Evolutionary conservation across 2,797 vertebrate genomes (phyloP).

Genomic region (Malacoctenus gilli): DNA sequence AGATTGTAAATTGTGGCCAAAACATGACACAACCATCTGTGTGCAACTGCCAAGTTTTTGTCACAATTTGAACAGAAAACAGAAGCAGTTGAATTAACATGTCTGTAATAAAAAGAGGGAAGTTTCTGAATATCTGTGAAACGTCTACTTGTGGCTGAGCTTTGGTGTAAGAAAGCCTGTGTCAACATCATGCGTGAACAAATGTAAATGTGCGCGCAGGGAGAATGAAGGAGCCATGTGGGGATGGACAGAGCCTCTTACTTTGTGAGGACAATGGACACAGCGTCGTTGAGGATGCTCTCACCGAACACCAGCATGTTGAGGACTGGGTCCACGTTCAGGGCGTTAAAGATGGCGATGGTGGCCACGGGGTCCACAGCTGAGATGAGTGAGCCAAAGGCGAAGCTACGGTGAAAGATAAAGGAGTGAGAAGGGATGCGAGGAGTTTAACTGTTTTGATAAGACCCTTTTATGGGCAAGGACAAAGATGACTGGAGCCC

Average conservation of each 20-base stretch:
- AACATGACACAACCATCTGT: no score
- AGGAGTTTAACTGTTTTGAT: background rate
- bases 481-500: background rate
- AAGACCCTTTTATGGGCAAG: background rate
- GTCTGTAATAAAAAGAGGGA: no score
- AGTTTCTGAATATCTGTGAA: no score
- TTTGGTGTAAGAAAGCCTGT: no score
- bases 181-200: background rate
- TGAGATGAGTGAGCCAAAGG: constrained; percentile 96
- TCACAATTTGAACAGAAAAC: no score
- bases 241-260: constrained; percentile 71
- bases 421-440: no score
- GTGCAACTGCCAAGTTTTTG: no score
- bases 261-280: constrained; percentile 98
- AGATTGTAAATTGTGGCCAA: no score
- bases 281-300: constrained; percentile 97
- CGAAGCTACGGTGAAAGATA: constrained; percentile 92
- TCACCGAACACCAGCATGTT: constrained; percentile 99
- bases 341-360: constrained; percentile 98
- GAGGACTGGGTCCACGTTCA: constrained; percentile 97
- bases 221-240: background rate
- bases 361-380: constrained; percentile 98
- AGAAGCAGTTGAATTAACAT: no score
- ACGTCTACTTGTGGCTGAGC: no score
- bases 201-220: constrained; percentile 8